phyloP scores from a whole-genome alignment of 2,888 invertebrate species.

The Chrysomela aeneicollis region DNA sequence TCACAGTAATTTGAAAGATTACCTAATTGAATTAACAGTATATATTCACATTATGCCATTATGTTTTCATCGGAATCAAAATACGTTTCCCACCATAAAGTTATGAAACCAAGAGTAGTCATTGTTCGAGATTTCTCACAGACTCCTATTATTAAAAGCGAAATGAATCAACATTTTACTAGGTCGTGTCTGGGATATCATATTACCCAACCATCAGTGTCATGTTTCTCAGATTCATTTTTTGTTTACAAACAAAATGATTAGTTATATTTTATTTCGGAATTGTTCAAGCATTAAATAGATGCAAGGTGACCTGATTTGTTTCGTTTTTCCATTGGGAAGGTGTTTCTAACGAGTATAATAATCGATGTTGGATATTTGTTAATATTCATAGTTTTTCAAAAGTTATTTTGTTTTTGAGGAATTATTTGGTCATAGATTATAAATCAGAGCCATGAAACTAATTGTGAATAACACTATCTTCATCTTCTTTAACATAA shows the following conservation, averaged over 20 bases:
- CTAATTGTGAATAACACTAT: too few species aligned
- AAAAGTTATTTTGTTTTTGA: too few species aligned
- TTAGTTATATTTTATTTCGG: background rate
- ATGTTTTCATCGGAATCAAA: constrained; percentile 10
- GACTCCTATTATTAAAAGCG: constrained; percentile 3
- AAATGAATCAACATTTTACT: constrained; percentile 12
- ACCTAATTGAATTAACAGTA: background rate
- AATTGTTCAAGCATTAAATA: constrained; percentile 3
- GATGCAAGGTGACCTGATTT: background rate
- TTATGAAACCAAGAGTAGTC: background rate
- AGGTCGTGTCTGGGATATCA: constrained; percentile 10
- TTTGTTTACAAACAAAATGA: constrained; percentile 12
- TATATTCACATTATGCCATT: background rate
- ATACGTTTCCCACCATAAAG: constrained; percentile 9
- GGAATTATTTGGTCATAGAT: too few species aligned
- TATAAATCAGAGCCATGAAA: too few species aligned
- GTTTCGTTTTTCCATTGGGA: background rate
- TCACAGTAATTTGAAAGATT: background rate
- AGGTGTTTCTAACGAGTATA: too few species aligned
- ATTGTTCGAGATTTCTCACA: constrained; percentile 10
- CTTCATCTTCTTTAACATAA: too few species aligned
- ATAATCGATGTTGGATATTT: too few species aligned
- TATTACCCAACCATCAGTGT: constrained; percentile 17
- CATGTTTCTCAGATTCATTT: background rate
- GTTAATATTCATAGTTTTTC: too few species aligned